These are phyloP conservation scores for Lasioglossum leucozonium DNA, from an alignment of 2,888 invertebrate species.

Conservation along the genomic window DNA sequence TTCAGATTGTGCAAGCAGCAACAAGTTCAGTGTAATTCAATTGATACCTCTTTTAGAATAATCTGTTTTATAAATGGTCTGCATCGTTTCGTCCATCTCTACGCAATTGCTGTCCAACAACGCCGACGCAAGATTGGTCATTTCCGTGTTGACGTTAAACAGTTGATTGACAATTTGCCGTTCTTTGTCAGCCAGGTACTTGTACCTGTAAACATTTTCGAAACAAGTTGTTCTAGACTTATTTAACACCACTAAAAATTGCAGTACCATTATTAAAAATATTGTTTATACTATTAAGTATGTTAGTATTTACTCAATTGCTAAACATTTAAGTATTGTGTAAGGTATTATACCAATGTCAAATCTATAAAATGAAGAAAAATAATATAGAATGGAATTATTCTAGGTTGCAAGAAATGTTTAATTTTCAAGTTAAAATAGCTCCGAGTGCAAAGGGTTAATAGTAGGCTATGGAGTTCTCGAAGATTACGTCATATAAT, in stretches of 20 bases:
- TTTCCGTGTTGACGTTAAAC: constrained; percentile 85
- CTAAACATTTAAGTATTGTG: too few relatives aligned
- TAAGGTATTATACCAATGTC: too few relatives aligned
- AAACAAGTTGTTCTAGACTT: background rate
- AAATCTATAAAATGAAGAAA: too few relatives aligned
- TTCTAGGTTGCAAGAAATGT: too few relatives aligned
- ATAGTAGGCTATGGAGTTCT: too few relatives aligned
- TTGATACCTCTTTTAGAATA: constrained; percentile 87
- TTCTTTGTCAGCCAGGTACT: constrained; percentile 87
- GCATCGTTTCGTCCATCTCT: constrained; percentile 87
- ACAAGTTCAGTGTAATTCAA: background rate
- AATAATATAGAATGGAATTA: too few relatives aligned
- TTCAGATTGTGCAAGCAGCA: background rate
- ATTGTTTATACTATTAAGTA: too few relatives aligned
- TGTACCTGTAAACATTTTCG: constrained; percentile 82
- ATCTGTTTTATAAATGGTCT: constrained; percentile 87
- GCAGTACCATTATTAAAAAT: too few relatives aligned
- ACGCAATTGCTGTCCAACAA: constrained; percentile 89
- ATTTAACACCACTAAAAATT: too few relatives aligned
- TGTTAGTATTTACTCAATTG: too few relatives aligned
- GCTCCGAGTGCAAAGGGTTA: too few relatives aligned
- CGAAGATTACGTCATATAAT: background rate
- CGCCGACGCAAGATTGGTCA: constrained; percentile 71
- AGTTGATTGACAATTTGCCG: constrained; percentile 87
- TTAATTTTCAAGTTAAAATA: too few relatives aligned